Evolutionary conservation across 2,888 invertebrate species (phyloP), one percentile per base, ranked within the genome.

Genomic region (Lasioglossum calceatum): DNA sequence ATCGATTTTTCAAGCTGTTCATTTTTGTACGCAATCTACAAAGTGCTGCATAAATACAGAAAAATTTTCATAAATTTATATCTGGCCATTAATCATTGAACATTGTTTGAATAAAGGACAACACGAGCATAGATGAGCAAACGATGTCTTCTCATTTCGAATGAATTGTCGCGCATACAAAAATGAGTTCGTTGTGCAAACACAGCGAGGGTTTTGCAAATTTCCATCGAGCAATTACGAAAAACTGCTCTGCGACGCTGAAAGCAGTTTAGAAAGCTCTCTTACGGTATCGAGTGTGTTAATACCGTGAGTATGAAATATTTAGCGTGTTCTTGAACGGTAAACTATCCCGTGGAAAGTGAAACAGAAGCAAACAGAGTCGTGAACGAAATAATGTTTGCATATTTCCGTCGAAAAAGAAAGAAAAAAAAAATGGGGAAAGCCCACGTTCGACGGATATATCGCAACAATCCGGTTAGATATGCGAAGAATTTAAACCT

Each of bases 351-450:
- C 19, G 39, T 42, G 71, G 23, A 39, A 42, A 42, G 72, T n/a
- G 70, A 70, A 70, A 70, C 70, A 70, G 61, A 70, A 70, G n/a
- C 70, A 70, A 36, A 36, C 36, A 23, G 39, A 39, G 23, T 42
- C 39, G 39, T 19, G 39, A 23, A 7, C 23, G 70, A 70, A 42
- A 70, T 54, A 23, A 36, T n/a, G 36, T 70, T 70, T n/a, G 39
- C 70, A 23, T 23, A 23, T 39, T 23, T 36, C n/a, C 39, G 70
- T n/a, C 39, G 23, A 70, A 42, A 39, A 19, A 12, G 4, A 4
- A 47, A 7, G 19, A 32, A 23, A 7, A 19, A 32, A 50, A 50
- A 23, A 39, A 61, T 4, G 12, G 19, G 10, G 32, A 50, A 74
- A 36, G 50, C 47, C 14, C 39, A 36, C 32, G 50, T 54, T 47